Conservation (phyloP, 2,888 invertebrate genomes). For the Hypolimnas misippus region DNA sequence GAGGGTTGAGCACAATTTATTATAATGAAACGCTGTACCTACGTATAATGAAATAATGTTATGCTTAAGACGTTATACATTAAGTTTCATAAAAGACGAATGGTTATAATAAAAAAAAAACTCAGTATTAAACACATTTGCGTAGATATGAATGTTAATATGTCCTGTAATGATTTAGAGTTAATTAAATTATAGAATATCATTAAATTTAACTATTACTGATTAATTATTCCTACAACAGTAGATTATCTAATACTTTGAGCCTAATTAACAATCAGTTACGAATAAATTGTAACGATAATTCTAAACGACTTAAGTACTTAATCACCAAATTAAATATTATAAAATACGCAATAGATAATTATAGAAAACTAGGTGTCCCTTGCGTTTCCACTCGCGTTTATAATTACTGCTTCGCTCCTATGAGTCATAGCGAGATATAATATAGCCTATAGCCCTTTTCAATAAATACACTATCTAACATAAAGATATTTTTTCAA, state of each 20-base stretch:
- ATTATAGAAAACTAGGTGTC: too few species aligned
- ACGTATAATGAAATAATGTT: slow-evolving; percentile 34
- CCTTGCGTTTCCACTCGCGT: too few species aligned
- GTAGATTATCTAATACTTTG: neutral
- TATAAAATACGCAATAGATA: too few species aligned
- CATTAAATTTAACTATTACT: too few species aligned
- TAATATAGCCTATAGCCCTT: too few species aligned
- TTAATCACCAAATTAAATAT: too few species aligned
- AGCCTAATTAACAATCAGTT: neutral
- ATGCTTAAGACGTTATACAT: slow-evolving; percentile 35
- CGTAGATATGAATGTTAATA: neutral
- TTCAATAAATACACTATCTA: too few species aligned
- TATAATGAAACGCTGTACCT: slow-evolving; percentile 38
- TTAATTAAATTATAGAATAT: neutral
- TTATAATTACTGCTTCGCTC: too few species aligned
- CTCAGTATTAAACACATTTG: neutral
- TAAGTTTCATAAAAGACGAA: slow-evolving; percentile 30
- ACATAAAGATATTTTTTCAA: too few species aligned
- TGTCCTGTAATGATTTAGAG: neutral
- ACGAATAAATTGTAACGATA: neutral
- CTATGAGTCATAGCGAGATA: too few species aligned
- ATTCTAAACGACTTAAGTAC: too few species aligned
- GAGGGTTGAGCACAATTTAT: slow-evolving; percentile 64
- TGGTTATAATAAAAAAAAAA: slow-evolving; percentile 1
- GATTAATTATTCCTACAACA: neutral